A percentile compares a stretch with the other conserved stretches of the same genome.
These are phyloP conservation scores for Camelus dromedarius DNA, from an alignment of 2,113 vertebrate genomes.

Conservation along the genomic window DNA sequence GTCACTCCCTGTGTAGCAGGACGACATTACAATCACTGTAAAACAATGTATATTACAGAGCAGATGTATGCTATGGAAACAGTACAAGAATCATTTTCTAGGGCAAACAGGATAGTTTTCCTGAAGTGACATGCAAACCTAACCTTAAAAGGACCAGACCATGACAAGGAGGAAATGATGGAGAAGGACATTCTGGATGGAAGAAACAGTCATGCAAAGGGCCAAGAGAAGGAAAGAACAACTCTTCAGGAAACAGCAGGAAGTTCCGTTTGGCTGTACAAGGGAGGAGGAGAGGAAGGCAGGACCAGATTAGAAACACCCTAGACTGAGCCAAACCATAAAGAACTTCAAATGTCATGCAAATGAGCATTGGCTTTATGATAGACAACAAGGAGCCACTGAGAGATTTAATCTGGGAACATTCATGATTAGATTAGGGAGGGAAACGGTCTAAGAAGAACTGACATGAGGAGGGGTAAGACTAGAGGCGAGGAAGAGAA, in stretches of 20 bases:
- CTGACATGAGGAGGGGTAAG: background rate
- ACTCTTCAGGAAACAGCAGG: background rate
- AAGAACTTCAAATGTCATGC: background rate
- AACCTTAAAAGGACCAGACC: background rate
- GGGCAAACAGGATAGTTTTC: background rate
- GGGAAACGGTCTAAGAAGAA: conserved; percentile 32
- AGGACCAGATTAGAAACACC: background rate
- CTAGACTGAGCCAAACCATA: background rate
- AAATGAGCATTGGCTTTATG: background rate
- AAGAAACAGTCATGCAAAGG: background rate
- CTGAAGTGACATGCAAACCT: background rate
- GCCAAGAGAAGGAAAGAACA: background rate
- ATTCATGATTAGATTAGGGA: background rate
- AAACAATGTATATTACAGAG: background rate
- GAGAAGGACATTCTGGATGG: background rate
- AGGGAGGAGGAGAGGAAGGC: background rate
- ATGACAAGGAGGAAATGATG: background rate
- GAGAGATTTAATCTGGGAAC: background rate
- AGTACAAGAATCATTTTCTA: background rate
- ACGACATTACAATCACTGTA: background rate
- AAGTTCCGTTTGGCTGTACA: background rate
- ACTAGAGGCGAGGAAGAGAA: background rate
- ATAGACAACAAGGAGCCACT: background rate
- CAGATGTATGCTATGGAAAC: background rate
- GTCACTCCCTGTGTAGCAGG: background rate